phyloP scores from a whole-genome alignment of 1,140 invertebrate genomes.

The Sitobion miscanthi region DNA sequence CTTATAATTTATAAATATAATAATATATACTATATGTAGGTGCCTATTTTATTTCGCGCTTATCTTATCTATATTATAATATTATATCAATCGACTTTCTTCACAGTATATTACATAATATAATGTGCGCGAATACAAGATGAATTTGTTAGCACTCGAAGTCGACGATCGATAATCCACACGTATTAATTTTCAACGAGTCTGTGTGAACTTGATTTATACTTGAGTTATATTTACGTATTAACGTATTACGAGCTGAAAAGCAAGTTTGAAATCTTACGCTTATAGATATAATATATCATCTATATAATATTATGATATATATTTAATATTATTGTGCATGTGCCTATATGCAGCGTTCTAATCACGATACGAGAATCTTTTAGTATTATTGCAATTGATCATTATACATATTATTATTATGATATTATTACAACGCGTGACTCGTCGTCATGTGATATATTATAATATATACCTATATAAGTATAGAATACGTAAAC shows the following conservation, averaged over 20 bases:
- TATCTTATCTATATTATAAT: too few relatives aligned
- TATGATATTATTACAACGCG: not conserved
- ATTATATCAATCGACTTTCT: not conserved
- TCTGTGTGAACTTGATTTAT: not conserved
- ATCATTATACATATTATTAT: not conserved
- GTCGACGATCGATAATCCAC: not conserved
- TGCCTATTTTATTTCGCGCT: not conserved
- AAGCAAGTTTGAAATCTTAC: not conserved
- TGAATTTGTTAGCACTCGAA: not conserved
- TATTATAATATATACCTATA: not conserved
- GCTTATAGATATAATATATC: not conserved
- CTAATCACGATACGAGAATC: not conserved
- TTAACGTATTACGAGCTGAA: not conserved
- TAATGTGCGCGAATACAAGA: not conserved
- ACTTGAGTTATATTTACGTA: not conserved
- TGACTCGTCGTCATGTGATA: not conserved
- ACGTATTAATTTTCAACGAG: not conserved
- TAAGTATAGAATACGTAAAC: not conserved
- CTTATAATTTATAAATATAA: not conserved
- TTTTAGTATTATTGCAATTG: conserved; percentile 18
- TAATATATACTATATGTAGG: too few relatives aligned
- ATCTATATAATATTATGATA: too few relatives aligned
- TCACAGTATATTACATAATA: not conserved
- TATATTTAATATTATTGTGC: too few relatives aligned
- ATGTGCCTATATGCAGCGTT: not conserved